Conservation (phyloP, 2,888 invertebrate species). For the Panzeria rudis region DNA sequence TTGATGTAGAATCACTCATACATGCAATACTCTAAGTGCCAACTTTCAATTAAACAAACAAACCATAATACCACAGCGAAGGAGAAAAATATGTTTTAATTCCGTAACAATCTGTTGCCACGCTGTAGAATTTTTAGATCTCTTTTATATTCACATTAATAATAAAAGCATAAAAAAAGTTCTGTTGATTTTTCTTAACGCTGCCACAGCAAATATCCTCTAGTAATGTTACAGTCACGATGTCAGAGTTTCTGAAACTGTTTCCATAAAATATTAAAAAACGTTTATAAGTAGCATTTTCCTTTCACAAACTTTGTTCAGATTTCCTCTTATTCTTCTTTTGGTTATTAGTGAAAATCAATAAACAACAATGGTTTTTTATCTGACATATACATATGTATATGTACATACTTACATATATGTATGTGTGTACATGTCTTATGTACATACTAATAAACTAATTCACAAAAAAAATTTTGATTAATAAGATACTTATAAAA, state of each 20-base stretch:
- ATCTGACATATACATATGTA: no score
- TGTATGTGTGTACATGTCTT: no score
- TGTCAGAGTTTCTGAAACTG: slow-evolving; percentile 28
- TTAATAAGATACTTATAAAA: no score
- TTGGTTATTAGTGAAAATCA: no score
- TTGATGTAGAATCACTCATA: no score
- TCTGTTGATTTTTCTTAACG: slow-evolving; percentile 58
- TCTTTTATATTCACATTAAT: slow-evolving; percentile 73
- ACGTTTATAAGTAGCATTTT: no score
- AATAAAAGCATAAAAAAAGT: slow-evolving; percentile 61
- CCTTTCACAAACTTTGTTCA: no score
- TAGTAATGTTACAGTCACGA: slow-evolving; percentile 13
- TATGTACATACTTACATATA: no score
- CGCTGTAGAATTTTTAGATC: slow-evolving; percentile 66
- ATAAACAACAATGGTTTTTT: no score
- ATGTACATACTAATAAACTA: no score
- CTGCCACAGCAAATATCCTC: slow-evolving; percentile 48
- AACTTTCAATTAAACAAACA: slow-evolving; percentile 60
- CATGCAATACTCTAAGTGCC: slow-evolving; percentile 29
- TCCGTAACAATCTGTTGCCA: slow-evolving; percentile 70
- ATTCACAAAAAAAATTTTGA: no score
- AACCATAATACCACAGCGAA: slow-evolving; percentile 14
- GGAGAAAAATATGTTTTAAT: slow-evolving; percentile 65
- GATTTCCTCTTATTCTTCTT: no score
- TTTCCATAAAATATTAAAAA: not conserved